Base-by-base conservation (phyloP, 2,888 invertebrate species). In the Macrophya alboannulata region DNA sequence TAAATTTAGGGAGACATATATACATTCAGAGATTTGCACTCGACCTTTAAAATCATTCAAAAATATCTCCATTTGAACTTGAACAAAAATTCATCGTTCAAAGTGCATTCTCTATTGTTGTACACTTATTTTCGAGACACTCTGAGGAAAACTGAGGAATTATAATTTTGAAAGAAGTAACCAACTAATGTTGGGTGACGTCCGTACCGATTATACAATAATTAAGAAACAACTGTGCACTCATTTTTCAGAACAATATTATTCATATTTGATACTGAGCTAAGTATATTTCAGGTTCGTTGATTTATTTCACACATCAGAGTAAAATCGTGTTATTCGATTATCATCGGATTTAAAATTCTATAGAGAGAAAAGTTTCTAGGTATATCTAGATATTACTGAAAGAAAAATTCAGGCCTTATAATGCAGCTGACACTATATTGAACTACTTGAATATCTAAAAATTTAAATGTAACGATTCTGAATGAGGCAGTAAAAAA, bases 1-100 rank as follows among this genome's bases (percentile, higher is more conserved):
- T 81, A 81, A 81, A 81, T 81, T 81, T 81, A 81, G 81, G 37
- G 17, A 43, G 62, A 81, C 25, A 62, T 25, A 62, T 31, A 31
- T n/a, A n/a, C n/a, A n/a, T n/a, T n/a, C n/a, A 31, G 31, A 81
- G 31, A 21, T 62, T 62, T 81, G 59, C n/a, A 62, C 59, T 40
- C 59, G 81, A 62, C 81, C 81, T 62, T 31, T 51, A 77, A 17
- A 55, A 77, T 9, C 31, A 51, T 25, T 81, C 43, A 10, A n/a
- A 59, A 62, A 25, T n/a, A 43, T 81, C 25, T 79, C 43, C 62
- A 21, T 17, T 43, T 81, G 62, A 81, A 62, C 81, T 81, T 59
- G 62, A 81, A n/a, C 10, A 59, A n/a, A 62, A 43, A 59, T 43
- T 8, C 43, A 62, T 43, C 21, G 43, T n/a, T 43, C 1, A 0